Percentiles rank a stretch among this genome's conserved stretches.
Evolutionary conservation across 2,113 vertebrate genomes (phyloP).

Genomic region (rabbit (Oryctolagus cuniculus)): DNA sequence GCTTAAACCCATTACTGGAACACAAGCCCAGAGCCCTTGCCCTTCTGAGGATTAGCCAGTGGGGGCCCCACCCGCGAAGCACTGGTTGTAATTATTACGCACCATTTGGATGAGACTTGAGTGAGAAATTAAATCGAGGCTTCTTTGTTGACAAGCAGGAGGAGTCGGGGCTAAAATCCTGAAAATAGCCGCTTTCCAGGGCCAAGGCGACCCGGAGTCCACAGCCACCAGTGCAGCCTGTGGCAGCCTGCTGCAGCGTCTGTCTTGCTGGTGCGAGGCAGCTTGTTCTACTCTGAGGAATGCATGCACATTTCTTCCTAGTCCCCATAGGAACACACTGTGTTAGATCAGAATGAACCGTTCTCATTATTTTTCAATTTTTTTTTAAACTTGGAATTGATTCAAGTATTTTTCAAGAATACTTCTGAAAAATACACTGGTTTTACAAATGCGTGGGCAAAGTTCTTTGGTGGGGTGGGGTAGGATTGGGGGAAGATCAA

Average conservation of each 20-base stretch:
- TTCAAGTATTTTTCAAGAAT: not conserved
- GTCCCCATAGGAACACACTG: not conserved
- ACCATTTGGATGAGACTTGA: not conserved
- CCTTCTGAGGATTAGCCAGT: not conserved
- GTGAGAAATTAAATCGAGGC: not conserved
- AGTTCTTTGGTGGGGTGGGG: no score
- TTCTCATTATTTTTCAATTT: not conserved
- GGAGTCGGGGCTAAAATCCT: not conserved
- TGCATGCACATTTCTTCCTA: not conserved
- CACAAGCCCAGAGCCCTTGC: not conserved
- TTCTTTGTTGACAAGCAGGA: not conserved
- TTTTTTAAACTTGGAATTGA: not conserved
- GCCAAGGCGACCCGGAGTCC: not conserved
- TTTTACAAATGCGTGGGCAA: not conserved
- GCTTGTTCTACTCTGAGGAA: not conserved
- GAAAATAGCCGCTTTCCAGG: not conserved
- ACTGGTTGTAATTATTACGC: not conserved
- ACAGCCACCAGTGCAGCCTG: no score
- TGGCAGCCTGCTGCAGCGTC: no score
- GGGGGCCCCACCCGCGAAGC: not conserved
- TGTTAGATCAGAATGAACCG: not conserved
- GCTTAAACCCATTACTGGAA: not conserved
- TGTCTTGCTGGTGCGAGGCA: not conserved
- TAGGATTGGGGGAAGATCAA: not conserved
- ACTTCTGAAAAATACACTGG: not conserved